These are phyloP conservation scores for Trachemys scripta DNA, from an alignment of 2,113 vertebrate genomes.

Conservation along the genomic window DNA sequence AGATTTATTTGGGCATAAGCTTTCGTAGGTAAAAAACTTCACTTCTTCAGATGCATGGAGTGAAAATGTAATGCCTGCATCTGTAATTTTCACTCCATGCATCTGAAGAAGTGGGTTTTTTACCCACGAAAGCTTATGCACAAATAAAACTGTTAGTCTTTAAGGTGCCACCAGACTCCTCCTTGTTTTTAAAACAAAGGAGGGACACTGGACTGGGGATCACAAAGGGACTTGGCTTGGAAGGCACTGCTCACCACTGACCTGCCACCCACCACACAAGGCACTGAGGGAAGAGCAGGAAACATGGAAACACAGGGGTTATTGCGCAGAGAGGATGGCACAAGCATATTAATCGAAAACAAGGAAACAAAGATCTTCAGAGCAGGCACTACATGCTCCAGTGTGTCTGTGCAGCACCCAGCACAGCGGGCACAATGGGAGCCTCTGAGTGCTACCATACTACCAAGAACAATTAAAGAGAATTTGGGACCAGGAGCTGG, in stretches of 20 bases:
- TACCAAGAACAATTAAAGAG: neutral
- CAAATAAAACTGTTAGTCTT: too few species aligned
- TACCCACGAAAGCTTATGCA: too few species aligned
- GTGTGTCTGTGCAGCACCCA: fast-evolving
- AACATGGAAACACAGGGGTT: neutral
- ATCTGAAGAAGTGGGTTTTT: too few species aligned
- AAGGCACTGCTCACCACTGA: neutral
- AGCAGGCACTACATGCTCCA: fast-evolving
- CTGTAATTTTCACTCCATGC: too few species aligned
- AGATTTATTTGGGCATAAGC: too few species aligned
- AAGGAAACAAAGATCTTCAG: neutral
- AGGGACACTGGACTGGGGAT: neutral
- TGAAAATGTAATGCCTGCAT: too few species aligned
- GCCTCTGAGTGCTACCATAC: neutral
- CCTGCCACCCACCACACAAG: neutral
- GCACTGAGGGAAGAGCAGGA: fast-evolving
- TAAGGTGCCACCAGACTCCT: too few species aligned
- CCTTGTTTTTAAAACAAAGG: too few species aligned
- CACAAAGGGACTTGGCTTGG: neutral
- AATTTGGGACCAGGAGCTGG: neutral
- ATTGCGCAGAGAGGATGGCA: too few species aligned
- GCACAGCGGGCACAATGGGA: fast-evolving
- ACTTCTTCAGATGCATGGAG: too few species aligned
- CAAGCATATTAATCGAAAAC: neutral
- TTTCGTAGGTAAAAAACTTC: too few species aligned